phyloP scores from a whole-genome alignment of 2,888 invertebrate genomes.

The Pristionchus japonicus region DNA sequence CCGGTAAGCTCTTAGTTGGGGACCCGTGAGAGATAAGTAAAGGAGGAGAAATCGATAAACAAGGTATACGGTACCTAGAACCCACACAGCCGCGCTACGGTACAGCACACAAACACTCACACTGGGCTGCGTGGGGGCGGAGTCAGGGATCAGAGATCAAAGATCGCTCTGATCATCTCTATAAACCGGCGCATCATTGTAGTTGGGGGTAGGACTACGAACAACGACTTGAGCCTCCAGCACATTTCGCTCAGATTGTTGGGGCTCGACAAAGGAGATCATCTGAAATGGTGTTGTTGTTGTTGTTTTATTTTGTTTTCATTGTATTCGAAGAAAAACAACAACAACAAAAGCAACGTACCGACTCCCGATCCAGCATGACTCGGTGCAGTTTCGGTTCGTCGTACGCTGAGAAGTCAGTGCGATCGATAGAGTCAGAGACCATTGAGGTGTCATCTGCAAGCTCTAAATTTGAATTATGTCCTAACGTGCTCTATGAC shows the following conservation, averaged over 20 bases:
- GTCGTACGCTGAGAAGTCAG: slow-evolving; percentile 43
- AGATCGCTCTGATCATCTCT: slow-evolving; percentile 28
- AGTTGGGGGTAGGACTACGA: not conserved
- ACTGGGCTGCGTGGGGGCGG: not conserved
- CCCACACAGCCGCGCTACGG: not conserved
- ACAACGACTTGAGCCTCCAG: not conserved
- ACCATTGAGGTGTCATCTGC: not conserved
- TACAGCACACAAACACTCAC: slow-evolving; percentile 13
- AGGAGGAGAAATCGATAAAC: not conserved
- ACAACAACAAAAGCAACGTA: not conserved
- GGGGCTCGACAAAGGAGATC: slow-evolving; percentile 47
- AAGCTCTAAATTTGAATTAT: too few relatives aligned
- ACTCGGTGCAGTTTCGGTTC: slow-evolving; percentile 28
- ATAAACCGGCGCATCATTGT: slow-evolving; percentile 26
- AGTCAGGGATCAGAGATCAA: slow-evolving; percentile 13
- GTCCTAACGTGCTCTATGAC: too few relatives aligned
- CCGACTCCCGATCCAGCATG: slow-evolving; percentile 46
- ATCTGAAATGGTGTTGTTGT: slow-evolving; percentile 9
- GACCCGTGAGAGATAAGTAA: slow-evolving; percentile 22
- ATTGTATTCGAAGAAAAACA: not conserved
- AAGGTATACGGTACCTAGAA: slow-evolving; percentile 5
- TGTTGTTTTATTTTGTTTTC: not conserved
- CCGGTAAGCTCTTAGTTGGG: slow-evolving; percentile 7
- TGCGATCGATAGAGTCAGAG: slow-evolving; percentile 42
- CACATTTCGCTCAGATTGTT: not conserved